phyloP scores from a whole-genome alignment of 2,888 invertebrate genomes.

The Hyposoter dolosus region DNA sequence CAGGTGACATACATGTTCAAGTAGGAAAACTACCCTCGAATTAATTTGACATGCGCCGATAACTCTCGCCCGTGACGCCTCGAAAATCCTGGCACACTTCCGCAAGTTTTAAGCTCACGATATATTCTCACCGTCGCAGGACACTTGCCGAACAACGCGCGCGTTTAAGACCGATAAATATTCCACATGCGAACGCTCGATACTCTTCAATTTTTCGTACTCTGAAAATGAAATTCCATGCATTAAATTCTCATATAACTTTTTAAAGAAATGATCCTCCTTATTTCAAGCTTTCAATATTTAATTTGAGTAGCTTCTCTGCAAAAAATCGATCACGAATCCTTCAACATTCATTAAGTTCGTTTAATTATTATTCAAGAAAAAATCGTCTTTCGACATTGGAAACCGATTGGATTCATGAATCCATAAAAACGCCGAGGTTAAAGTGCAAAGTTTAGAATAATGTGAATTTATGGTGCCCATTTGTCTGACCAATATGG shows the following conservation, averaged over 20 bases:
- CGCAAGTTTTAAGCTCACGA: slow-evolving; percentile 49
- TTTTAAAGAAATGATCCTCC: neutral
- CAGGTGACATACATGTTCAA: slow-evolving; percentile 11
- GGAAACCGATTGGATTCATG: neutral
- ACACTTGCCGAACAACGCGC: slow-evolving; percentile 19
- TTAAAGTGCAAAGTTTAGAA: neutral
- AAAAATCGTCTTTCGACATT: neutral
- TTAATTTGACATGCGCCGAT: slow-evolving; percentile 39
- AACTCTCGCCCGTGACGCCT: slow-evolving; percentile 31
- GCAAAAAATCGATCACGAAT: neutral
- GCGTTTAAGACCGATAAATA: slow-evolving; percentile 59
- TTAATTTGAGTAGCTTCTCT: neutral
- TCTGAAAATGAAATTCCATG: slow-evolving; percentile 18
- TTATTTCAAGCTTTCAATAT: neutral
- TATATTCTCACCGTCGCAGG: slow-evolving; percentile 58
- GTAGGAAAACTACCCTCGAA: neutral
- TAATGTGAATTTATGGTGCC: neutral
- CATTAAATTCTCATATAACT: neutral
- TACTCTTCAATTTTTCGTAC: slow-evolving; percentile 4
- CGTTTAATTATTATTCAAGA: neutral
- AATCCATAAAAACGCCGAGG: neutral
- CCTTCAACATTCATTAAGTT: neutral
- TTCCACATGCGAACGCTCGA: slow-evolving; percentile 47
- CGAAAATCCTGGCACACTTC: slow-evolving; percentile 53
- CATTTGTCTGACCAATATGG: neutral